Base-by-base conservation (phyloP, 2,113 vertebrate genomes). In the Nesogale talazaci region DNA sequence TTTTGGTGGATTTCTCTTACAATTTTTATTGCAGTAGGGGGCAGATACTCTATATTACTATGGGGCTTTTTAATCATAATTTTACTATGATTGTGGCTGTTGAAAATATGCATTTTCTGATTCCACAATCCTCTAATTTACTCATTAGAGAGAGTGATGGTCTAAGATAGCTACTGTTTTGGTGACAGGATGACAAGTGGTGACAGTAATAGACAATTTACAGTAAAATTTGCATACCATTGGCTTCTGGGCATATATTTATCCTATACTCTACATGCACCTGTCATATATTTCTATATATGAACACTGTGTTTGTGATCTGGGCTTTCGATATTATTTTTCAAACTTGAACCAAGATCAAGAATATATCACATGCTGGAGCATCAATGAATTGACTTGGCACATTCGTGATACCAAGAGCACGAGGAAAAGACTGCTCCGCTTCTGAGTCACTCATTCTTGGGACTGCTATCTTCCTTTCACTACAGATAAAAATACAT, bases 151-250 rank as follows among this genome's bases (percentile, higher is more conserved):
- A 91, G 77, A 95, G 23, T 70, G 89, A 96, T 85, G 89, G 79
- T 86, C 83, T 96, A 91, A 88, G 92, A 94, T 88, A 93, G 86
- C 61, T 89, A 93, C 77, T 96, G 92, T 93, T 93, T 94, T 95
- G 94, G 91, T 96, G 91, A 95, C 84, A 96, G 91, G 89, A 83
- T 96, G 95, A 96, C 92, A 96, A 91, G 86, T 91, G 84, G 81
- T 95, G 92, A 96, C 92, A 96, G 78, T 84, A 95, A 95, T 92
- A 96, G 86, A 93, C 12, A 91, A 94, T 92, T 92, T 89, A 91
- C 63, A 92, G 81, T 27, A 82, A 77, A 88, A 94, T 93, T 89
- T 96, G 82, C 84, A 95, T 94, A 87, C 88, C 46, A 89, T 94
- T 93, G 87, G 85, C 94, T 96, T 94, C 87, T 77, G 61, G 83